Base-by-base conservation (phyloP, 1,140 invertebrate genomes). In the Plectrocnemia conspersa region DNA sequence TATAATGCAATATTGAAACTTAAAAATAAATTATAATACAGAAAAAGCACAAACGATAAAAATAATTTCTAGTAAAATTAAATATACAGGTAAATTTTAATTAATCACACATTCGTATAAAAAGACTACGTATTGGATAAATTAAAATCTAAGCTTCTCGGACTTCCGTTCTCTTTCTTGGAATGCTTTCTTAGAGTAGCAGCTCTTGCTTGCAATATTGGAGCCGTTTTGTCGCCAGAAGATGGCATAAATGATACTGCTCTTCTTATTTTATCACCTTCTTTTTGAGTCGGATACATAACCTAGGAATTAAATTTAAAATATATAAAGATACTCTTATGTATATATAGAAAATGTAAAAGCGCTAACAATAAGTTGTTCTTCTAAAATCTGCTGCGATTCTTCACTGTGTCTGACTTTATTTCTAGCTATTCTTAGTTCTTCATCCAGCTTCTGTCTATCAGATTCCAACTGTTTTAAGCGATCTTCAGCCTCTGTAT, bases 401-500 rank as follows among this genome's bases (percentile, higher is more conserved):
- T 79, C 73, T 67, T 88, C 85, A 6, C 84, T 82, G 45, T 75
- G 68, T 40, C 76, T 75, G 46, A 84, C 82, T 71, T 85, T 87
- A 63, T 81, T 75, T 45, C 79, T 73, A 2, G 86, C 84, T 40
- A 76, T 70, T 61, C 73, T 77, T 27, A 89, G 68, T 68, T 88
- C 82, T 9, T 74, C 68, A 60, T 89, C 86, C 25, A 88, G 70
- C 46, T 73, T 72, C 57, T 79, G 71, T 33, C 82, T 77, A 65
- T 89, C 86, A 42, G 74, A 66, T 71, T 88, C 85, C 19, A 90
- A 66, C 56, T 84, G 78, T 58, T 77, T 72, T 3, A 89, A 71
- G 50, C 81, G 71, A 23, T 70, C 63, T 72, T 83, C 77, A 1
- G 85, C 85, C 64, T 83, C 84, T 86, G 65, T 59, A 74, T 67